Evolutionary conservation across 2,888 invertebrate genomes (phyloP), one percentile per base, ranked within the genome.

Genomic region (Arctia plantaginis): DNA sequence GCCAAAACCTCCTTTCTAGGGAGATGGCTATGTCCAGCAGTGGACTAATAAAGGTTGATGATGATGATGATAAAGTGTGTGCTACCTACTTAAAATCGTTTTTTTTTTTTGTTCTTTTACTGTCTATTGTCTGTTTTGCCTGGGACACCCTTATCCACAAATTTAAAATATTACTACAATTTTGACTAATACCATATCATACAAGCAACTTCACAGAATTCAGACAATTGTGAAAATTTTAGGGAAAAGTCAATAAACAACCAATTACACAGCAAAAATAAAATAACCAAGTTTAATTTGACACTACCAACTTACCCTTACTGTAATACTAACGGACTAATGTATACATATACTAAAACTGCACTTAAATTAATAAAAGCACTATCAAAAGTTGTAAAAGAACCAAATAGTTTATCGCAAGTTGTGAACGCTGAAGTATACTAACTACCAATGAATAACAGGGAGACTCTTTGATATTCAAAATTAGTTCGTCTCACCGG

Each of bases 391-490:
- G 59, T 62, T 27, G 41, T 62, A 69, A 2, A 59, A 39, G 41
- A 62, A 62, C 20, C 62, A 20, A 23, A 72, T 27, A 62, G 41
- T 33, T 13, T 67, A 73, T 59, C 47, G 73, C 75, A 71, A 76
- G 74, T 65, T 81, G 80, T 74, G 83, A 80, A 82, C 78, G 77
- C 72, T 75, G 79, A 75, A 79, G 82, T 82, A 80, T 79, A 82
- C 62, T 62, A 62, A 80, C 79, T 71, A 81, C 74, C 82, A 81
- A 86, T 86, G 87, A 86, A 85, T 87, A 85, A 85, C 79, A 84
- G 77, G 73, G 75, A 82, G 80, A 83, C 84, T 88, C 90, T 91
- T 92, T 92, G 90, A 92, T 91, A 91, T 92, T 89, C 86, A 86
- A 86, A 91, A 90, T 91, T 87, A 88, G 88, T 88, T 86, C 77